A percentile compares a stretch with the other conserved stretches of the same genome.
Conservation (phyloP, 2,888 invertebrate species). For the Nesidiocoris tenuis region DNA sequence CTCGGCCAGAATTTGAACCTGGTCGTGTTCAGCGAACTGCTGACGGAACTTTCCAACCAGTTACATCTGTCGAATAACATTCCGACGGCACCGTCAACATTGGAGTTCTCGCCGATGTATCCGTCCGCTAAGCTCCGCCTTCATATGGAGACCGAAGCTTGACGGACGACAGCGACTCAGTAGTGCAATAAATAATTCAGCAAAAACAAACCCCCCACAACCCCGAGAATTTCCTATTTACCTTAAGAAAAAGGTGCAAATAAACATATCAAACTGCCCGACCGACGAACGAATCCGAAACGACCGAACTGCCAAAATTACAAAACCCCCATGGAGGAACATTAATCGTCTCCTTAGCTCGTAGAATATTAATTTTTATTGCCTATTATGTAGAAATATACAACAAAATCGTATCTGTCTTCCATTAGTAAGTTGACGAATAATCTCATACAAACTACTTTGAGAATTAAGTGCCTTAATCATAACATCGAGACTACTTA, state of each 20-base stretch:
- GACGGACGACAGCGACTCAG: slow-evolving; percentile 53
- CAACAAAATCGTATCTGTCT: slow-evolving; percentile 25
- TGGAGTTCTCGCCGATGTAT: slow-evolving; percentile 84
- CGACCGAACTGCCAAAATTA: neutral
- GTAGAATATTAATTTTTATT: neutral
- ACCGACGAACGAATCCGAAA: neutral
- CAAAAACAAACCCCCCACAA: neutral
- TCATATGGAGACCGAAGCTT: slow-evolving; percentile 82
- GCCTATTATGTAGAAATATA: neutral
- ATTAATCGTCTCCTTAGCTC: neutral
- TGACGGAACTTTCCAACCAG: slow-evolving; percentile 73
- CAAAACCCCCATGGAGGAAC: neutral
- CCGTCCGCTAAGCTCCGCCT: slow-evolving; percentile 59
- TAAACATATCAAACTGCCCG: neutral
- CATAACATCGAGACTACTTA: slow-evolving; percentile 31
- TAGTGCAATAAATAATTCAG: neutral
- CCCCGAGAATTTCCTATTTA: too few species aligned
- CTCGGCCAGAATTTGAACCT: slow-evolving; percentile 85
- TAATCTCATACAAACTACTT: slow-evolving; percentile 11
- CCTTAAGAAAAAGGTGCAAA: neutral
- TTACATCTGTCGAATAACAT: slow-evolving; percentile 69
- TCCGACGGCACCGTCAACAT: slow-evolving; percentile 81
- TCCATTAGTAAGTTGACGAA: slow-evolving; percentile 10
- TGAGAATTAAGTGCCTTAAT: slow-evolving; percentile 23
- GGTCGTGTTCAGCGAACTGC: slow-evolving; percentile 74